Conservation (phyloP, 2,113 vertebrate species). For the Sapayoa aenigma region DNA sequence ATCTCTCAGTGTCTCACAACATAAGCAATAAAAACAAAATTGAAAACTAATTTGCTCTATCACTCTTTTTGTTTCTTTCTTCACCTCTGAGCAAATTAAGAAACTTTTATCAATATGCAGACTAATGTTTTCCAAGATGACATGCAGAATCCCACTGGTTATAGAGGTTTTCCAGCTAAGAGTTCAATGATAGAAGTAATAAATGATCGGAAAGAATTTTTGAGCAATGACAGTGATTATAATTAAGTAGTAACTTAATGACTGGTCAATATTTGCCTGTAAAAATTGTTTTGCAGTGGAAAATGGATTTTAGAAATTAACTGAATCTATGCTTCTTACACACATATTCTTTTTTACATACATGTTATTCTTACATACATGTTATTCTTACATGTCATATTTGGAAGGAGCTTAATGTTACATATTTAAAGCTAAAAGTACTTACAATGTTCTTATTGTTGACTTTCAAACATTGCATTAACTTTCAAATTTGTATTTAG, state of each 20-base stretch:
- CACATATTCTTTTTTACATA: no score
- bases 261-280: not conserved
- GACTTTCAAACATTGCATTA: not conserved
- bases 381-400: not conserved
- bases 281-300: not conserved
- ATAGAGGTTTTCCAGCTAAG: not conserved
- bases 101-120: not conserved
- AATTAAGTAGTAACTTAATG: not conserved
- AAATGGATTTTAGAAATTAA: not conserved
- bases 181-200: not conserved
- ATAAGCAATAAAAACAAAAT: not conserved
- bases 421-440: not conserved
- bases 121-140: not conserved
- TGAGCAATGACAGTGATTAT: not conserved
- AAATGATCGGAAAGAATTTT: not conserved
- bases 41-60: not conserved
- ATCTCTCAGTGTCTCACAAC: not conserved
- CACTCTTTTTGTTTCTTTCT: not conserved
- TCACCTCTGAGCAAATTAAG: not conserved
- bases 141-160: not conserved
- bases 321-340: no score
- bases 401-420: not conserved
- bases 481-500: not conserved
- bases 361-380: no score
- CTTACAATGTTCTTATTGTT: not conserved